Evolutionary conservation across 2,113 vertebrate genomes (phyloP), one percentile per base, ranked within the genome.

Genomic region (Agelaius tricolor): DNA sequence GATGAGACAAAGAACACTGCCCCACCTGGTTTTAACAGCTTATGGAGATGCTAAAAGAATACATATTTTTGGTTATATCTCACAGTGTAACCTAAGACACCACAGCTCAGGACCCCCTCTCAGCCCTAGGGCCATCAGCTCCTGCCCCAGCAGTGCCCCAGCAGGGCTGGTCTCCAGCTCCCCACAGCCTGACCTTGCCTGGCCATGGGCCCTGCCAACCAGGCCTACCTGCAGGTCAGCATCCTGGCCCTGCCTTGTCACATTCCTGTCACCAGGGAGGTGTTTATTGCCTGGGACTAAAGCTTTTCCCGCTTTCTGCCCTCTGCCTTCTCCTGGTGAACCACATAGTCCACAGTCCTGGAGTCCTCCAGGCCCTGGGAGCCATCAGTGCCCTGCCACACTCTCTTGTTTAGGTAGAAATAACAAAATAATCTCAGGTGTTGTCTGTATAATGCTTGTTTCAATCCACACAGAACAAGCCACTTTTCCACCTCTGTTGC

Each of bases 181-280:
- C 54, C 10, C 30, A 44, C 21, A 89, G 24, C 35, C 16, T 27
- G 12, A 8, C 6, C 15, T 15, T 80, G 18, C 8, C 44, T 1
- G 5, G 10, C 9, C 6, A 13, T 7, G 22, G 28, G 11, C 5
- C 20, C 26, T 12, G 4, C 5, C 46, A 66, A 10, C 17, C 0
- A 2, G 4, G 3, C 17, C n/a, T 47, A 6, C 26, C 15, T 9
- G 3, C 44, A 52, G 15, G 17, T 14, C 13, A 8, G 3, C 0
- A 1, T 59, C 28, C 35, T 54, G 46, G 9, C 5, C 27, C 3
- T 2, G 16, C 9, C 9, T 37, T 37, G 23, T 16, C n/a, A 44
- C 0, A 0, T 75, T 82, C 43, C 44, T 21, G 16, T 26, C 30
- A 16, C 33, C 19, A 57, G 19, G 13, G 10, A 41, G 4, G 4